Conservation (phyloP, 2,888 invertebrate species). For the Cephus pygmeus region DNA sequence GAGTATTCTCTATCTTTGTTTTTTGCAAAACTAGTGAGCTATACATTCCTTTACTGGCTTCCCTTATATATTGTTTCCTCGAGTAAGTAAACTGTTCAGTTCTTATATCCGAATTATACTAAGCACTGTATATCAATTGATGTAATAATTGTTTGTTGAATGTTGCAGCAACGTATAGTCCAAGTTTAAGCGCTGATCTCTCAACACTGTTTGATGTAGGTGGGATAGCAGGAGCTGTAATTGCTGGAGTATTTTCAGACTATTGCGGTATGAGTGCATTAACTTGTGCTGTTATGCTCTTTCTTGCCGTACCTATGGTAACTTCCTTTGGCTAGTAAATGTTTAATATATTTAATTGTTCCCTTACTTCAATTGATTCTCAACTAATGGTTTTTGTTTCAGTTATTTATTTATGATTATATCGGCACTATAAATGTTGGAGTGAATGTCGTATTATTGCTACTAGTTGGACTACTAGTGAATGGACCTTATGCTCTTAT, state of each 20-base stretch:
- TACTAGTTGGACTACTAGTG: constrained; percentile 84
- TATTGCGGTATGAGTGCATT: constrained; percentile 84
- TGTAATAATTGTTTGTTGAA: background rate
- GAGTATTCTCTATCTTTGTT: constrained; percentile 94
- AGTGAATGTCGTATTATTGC: constrained; percentile 75
- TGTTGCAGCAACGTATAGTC: constrained; percentile 74
- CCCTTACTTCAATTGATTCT: background rate
- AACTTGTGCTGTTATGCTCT: constrained; percentile 87
- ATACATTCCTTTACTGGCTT: constrained; percentile 97
- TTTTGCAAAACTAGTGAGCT: constrained; percentile 96
- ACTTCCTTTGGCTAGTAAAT: constrained; percentile 78
- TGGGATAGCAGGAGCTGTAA: constrained; percentile 89
- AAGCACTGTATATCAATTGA: background rate
- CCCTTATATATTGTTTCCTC: constrained; percentile 88
- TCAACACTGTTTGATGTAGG: constrained; percentile 90
- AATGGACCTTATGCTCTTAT: constrained; percentile 97
- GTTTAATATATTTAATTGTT: constrained; percentile 5
- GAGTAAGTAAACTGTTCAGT: constrained; percentile 72
- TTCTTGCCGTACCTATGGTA: constrained; percentile 85
- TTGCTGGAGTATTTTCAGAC: constrained; percentile 89
- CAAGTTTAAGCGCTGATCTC: constrained; percentile 79
- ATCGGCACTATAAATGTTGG: constrained; percentile 74
- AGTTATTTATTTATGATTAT: constrained; percentile 84
- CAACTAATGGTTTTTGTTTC: constrained; percentile 46
- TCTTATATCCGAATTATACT: background rate